These are phyloP conservation scores for Nothocercus julius DNA, from an alignment of 2,113 vertebrate genomes.

Conservation along the genomic window DNA sequence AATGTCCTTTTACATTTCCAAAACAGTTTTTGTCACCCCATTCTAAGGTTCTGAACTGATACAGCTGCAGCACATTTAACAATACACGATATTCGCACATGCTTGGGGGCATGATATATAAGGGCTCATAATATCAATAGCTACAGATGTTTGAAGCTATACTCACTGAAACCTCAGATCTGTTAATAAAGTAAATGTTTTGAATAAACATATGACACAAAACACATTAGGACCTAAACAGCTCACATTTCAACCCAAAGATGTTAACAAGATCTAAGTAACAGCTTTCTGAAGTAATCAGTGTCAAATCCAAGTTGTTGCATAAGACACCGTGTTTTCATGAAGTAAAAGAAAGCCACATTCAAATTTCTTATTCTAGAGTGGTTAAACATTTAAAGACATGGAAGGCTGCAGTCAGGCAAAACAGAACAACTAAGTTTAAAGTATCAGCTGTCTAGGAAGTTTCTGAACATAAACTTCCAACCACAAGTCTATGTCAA, in stretches of 20 bases:
- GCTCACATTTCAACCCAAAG: not conserved
- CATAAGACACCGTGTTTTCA: not conserved
- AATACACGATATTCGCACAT: not conserved
- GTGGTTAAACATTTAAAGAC: not conserved
- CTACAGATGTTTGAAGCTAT: accelerated
- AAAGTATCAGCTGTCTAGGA: not conserved
- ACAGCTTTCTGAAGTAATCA: not conserved
- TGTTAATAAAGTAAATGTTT: not conserved
- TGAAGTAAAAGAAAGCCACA: not conserved
- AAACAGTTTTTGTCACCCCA: not conserved
- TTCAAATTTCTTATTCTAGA: not conserved
- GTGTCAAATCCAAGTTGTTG: not conserved
- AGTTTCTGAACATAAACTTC: not conserved
- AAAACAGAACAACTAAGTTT: not conserved
- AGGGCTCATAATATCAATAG: not conserved
- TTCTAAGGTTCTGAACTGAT: not conserved
- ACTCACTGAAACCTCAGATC: not conserved
- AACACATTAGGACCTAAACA: not conserved
- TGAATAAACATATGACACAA: not conserved
- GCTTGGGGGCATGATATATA: not conserved
- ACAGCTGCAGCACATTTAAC: not conserved
- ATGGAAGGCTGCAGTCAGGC: not conserved
- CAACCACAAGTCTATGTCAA: not conserved
- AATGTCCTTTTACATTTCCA: not conserved
- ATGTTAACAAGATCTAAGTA: not conserved